Evolutionary conservation across 2,113 vertebrate genomes (phyloP).

Genomic region (Mustela lutreola): DNA sequence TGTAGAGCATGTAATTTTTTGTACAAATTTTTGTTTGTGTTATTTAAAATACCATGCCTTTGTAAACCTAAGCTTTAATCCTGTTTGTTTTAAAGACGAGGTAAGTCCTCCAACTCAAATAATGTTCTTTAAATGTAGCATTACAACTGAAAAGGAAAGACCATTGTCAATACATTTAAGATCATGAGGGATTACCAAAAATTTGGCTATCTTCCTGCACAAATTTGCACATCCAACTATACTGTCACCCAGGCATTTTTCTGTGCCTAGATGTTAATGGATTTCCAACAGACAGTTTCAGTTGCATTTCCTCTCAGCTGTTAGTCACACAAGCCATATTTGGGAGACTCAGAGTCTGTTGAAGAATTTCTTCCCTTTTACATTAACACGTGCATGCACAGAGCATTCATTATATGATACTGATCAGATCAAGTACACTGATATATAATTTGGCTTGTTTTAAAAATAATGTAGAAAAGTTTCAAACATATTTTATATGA

Average conservation of each 20-base stretch:
- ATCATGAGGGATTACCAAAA: neutral
- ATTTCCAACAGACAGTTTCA: conserved; percentile 52
- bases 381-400: neutral
- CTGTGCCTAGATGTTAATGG: conserved; percentile 38
- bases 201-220: conserved; percentile 51
- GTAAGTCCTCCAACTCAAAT: neutral
- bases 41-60: conserved; percentile 21
- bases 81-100: conserved; percentile 34
- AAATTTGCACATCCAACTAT: conserved; percentile 23
- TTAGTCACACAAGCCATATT: conserved; percentile 55
- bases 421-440: neutral
- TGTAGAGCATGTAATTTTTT: neutral
- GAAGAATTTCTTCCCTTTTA: conserved; percentile 49
- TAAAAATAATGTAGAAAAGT: neutral
- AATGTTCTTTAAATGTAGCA: neutral
- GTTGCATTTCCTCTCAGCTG: conserved; percentile 61
- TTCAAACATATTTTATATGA: neutral
- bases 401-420: neutral
- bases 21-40: conserved; percentile 1
- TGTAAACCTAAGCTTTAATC: neutral
- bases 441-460: neutral
- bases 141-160: conserved; percentile 46
- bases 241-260: conserved; percentile 8
- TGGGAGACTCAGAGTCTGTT: conserved; percentile 32
- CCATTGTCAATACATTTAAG: conserved; percentile 7